phyloP scores from a whole-genome alignment of 2,888 invertebrate genomes.

The Ormyrus thymus region DNA sequence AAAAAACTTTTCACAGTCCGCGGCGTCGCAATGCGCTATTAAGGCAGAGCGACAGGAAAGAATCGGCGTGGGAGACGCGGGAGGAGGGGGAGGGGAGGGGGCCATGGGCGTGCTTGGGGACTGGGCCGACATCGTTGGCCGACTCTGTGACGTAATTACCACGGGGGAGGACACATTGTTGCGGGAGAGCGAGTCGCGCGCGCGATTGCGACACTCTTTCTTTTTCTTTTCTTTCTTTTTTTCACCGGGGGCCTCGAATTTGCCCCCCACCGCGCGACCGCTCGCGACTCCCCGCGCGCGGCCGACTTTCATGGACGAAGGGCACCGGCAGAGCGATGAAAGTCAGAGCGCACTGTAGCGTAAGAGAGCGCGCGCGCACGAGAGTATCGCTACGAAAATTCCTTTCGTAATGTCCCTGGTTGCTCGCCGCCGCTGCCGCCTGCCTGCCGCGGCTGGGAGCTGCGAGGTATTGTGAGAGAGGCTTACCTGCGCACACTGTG shows the following conservation, averaged over 20 bases:
- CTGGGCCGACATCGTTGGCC: slow-evolving; percentile 32
- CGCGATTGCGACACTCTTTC: slow-evolving; percentile 45
- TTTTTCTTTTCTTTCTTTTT: not conserved
- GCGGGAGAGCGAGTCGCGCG: not conserved
- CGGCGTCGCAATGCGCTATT: slow-evolving; percentile 31
- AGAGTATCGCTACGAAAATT: slow-evolving; percentile 32
- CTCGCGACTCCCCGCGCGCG: not conserved
- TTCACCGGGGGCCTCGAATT: slow-evolving; percentile 45
- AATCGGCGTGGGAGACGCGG: no score
- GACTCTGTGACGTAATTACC: slow-evolving; percentile 42
- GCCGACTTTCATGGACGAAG: slow-evolving; percentile 54
- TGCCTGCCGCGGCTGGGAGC: slow-evolving; percentile 1
- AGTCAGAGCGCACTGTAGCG: slow-evolving; percentile 42
- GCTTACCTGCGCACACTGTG: no score
- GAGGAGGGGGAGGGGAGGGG: no score
- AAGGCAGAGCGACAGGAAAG: not conserved
- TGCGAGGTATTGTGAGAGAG: slow-evolving; percentile 1
- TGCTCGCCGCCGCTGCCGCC: not conserved
- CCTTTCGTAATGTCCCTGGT: slow-evolving; percentile 39
- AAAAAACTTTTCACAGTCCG: slow-evolving; percentile 8
- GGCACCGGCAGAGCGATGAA: slow-evolving; percentile 45
- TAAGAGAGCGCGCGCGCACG: slow-evolving; percentile 21
- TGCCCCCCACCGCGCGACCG: slow-evolving; percentile 20
- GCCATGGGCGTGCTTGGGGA: not conserved
- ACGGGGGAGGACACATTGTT: slow-evolving; percentile 39